A percentile compares a stretch with the other conserved stretches of the same genome.
These are phyloP conservation scores for Cardiocondyla obscurior DNA, from an alignment of 1,140 invertebrate species.

Conservation along the genomic window DNA sequence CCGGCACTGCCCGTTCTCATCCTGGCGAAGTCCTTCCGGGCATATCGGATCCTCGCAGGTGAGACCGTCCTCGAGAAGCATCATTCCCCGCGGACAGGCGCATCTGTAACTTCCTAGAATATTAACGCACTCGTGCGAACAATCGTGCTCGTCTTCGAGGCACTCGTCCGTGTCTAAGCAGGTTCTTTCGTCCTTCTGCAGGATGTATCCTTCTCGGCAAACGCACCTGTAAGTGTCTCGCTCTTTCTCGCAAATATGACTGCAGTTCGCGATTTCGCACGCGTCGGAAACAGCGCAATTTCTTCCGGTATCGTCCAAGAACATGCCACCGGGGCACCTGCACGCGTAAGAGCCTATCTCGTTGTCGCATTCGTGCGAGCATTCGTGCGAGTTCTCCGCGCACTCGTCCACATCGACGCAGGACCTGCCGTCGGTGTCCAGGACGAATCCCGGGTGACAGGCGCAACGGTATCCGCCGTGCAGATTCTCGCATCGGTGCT, in stretches of 20 bases:
- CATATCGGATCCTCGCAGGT: slow-evolving; percentile 86
- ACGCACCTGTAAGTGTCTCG: slow-evolving; percentile 83
- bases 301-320: not conserved
- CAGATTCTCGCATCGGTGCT: slow-evolving; percentile 81
- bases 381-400: slow-evolving; percentile 75
- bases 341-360: slow-evolving; percentile 83
- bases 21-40: slow-evolving; percentile 82
- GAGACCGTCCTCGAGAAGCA: slow-evolving; percentile 88
- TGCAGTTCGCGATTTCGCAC: slow-evolving; percentile 78
- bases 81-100: slow-evolving; percentile 90
- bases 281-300: not conserved
- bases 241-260: slow-evolving; percentile 83
- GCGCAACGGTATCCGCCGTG: not conserved
- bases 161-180: slow-evolving; percentile 91
- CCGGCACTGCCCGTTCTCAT: slow-evolving; percentile 80
- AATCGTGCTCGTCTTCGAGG: slow-evolving; percentile 85
- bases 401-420: slow-evolving; percentile 86
- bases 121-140: slow-evolving; percentile 90
- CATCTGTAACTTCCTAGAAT: slow-evolving; percentile 91
- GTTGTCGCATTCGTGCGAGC: slow-evolving; percentile 85
- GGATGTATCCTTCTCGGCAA: slow-evolving; percentile 77
- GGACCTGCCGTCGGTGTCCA: slow-evolving; percentile 54
- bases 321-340: slow-evolving; percentile 78
- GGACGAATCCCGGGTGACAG: not conserved
- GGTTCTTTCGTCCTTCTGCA: slow-evolving; percentile 69